Evolutionary conservation across 53 echinoderm and acorn worm genomes (phyloP), one percentile per base, ranked within the genome.

Genomic region (Astropecten irregularis): DNA sequence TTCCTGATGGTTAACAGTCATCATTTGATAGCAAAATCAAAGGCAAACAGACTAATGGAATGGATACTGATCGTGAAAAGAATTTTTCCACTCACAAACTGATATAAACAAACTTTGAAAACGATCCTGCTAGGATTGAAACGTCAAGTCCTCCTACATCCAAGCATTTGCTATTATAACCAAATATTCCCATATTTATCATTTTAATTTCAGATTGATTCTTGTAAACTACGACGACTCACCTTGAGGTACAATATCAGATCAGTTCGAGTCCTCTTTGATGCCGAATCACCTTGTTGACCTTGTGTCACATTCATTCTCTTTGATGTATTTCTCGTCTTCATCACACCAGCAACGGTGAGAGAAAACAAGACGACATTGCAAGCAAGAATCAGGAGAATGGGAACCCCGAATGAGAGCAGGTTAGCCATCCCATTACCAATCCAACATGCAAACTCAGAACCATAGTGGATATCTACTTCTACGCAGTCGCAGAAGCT

Each of bases 261-360:
- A n/a, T n/a, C n/a, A n/a, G n/a, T n/a, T 16, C 31, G 74, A 3
- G 76, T 54, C 56, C 49, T 76, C 5, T 9, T 68, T 19, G 18
- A 36, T 4, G 65, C 38, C 2, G 62, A 38, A 28, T 58, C 18
- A 20, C 50, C 16, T 14, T 40, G 3, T 40, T 81, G 57, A 18
- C 66, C 68, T 30, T 89, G 66, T 7, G 85, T 58, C 16, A 63
- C 47, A 14, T 76, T 69, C 51, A 67, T 85, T 48, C 81, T 50
- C 48, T 71, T 60, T 9, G 79, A 76, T n/a, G 82, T 72, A n/a
- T n/a, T n/a, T n/a, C n/a, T n/a, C n/a, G n/a, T n/a, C n/a, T n/a
- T n/a, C n/a, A n/a, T n/a, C n/a, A 93, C 81, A 27, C 90, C 93
- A 1, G 46, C 57, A 11, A 93, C 67, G 10, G 93, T 93, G 37